Evolutionary conservation across 2,797 vertebrate genomes (phyloP), one percentile per base, ranked within the genome.

Genomic region (Hozukius guyotensis): DNA sequence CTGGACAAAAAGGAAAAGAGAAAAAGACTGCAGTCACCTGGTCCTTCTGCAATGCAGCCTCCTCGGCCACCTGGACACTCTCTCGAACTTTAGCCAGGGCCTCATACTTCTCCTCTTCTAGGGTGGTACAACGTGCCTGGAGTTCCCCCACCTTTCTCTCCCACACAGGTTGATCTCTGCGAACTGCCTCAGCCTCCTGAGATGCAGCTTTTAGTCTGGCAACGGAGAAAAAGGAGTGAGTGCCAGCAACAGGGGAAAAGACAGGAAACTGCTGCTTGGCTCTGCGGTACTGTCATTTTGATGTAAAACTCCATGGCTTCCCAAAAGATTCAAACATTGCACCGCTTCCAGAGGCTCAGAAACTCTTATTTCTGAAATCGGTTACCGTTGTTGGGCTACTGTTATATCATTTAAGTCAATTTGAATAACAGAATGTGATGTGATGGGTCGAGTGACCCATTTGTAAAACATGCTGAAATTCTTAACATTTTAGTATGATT

Each of bases 31-130:
- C 2, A 0, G 60, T 94, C 86, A 99, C 98, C 97, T 98, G 96
- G 81, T 94, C 97, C 86, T 97, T 98, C 89, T 98, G 97, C 79
- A 99, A 90, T 6, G 96, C 92, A 42, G 96, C 97, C 85, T 99
- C 98, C 92, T 99, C 97, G 1, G 97, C 94, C 72, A 97, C 92
- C 89, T 99, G 97, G 82, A 97, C 91, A 67, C 95, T 97, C 18
- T 97, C 96, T 42, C 97, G 90, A 49, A 97, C 95, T 93, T 96
- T 97, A 78, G 88, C 75, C 77, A 98, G 79, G 36, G 97, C 96
- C 56, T 97, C 95, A 0, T 96, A 97, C 57, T 96, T 97, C 77
- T 99, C 96, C 61, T 95, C 95, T 92, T 98, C 96, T 5, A 97
- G 75, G 46, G 63, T 87, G 77, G 82, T 80, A 59, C 86, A 96